Percentiles rank a stretch among this genome's conserved stretches.
phyloP scores from a whole-genome alignment of 2,888 invertebrate genomes.

The Tipula unca region DNA sequence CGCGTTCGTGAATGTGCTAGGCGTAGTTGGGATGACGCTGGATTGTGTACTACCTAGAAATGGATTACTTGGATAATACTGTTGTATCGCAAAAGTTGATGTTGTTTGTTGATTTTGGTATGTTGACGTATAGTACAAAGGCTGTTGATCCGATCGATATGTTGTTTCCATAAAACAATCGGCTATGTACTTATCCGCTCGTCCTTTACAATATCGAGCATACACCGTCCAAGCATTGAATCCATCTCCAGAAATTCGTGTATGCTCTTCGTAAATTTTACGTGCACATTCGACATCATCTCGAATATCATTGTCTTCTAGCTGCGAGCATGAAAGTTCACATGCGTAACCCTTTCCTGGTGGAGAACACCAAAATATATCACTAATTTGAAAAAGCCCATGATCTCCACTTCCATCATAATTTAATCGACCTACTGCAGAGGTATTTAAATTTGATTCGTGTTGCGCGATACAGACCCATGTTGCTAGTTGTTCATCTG shows the following conservation, averaged over 20 bases:
- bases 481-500: conserved; percentile 43
- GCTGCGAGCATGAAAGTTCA: conserved; percentile 49
- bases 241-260: conserved; percentile 58
- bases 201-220: background rate
- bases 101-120: background rate
- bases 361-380: conserved; percentile 59
- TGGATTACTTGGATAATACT: background rate
- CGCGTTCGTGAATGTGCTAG: background rate
- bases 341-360: conserved; percentile 51
- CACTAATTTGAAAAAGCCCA: conserved; percentile 65
- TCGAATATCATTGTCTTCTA: conserved; percentile 59
- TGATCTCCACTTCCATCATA: conserved; percentile 56
- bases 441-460: conserved; percentile 57
- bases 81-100: background rate
- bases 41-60: background rate
- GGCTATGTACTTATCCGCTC: background rate
- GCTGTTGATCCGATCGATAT: background rate
- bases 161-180: conserved; percentile 38
- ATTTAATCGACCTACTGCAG: conserved; percentile 45
- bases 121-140: background rate
- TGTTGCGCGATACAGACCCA: conserved; percentile 62
- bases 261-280: conserved; percentile 59
- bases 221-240: conserved; percentile 46
- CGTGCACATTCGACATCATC: conserved; percentile 62
- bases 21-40: background rate